These are phyloP conservation scores for Ectemnius cavifrons DNA, from an alignment of 2,888 invertebrate genomes.

Conservation along the genomic window DNA sequence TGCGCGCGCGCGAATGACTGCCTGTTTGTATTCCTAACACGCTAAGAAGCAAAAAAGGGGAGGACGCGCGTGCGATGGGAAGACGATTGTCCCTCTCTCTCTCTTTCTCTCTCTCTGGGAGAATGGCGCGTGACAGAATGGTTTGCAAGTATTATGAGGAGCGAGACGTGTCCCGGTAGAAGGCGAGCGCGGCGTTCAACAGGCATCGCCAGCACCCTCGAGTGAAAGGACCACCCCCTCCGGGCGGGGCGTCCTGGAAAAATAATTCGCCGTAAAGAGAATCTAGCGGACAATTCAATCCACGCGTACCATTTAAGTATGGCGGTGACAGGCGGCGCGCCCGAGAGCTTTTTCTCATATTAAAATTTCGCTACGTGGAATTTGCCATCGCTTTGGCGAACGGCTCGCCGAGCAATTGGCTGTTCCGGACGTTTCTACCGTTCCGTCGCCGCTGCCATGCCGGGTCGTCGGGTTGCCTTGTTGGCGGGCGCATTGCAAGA, in stretches of 20 bases:
- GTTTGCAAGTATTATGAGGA: constrained; percentile 39
- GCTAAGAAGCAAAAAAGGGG: constrained; percentile 25
- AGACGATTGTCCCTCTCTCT: constrained; percentile 20
- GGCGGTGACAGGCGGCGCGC: neutral
- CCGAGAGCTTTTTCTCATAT: neutral
- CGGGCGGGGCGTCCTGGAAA: neutral
- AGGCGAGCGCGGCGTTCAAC: constrained; percentile 3
- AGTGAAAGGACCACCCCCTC: neutral
- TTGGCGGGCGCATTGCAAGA: too few relatives aligned
- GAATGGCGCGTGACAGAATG: constrained; percentile 32
- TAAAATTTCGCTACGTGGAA: neutral
- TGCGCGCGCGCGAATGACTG: constrained; percentile 3
- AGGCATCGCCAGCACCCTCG: neutral
- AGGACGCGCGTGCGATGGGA: constrained; percentile 17
- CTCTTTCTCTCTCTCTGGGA: neutral
- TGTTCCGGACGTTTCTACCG: too few relatives aligned
- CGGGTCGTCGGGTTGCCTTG: too few relatives aligned
- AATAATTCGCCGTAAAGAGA: constrained; percentile 7
- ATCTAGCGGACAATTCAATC: constrained; percentile 4
- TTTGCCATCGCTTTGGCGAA: too few relatives aligned
- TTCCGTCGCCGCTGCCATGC: too few relatives aligned
- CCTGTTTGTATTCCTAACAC: constrained; percentile 31
- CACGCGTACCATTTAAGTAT: neutral
- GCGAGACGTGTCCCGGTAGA: constrained; percentile 3
- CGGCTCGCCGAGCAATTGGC: too few relatives aligned